Base-by-base conservation (phyloP, 1,140 invertebrate genomes). In the Trigoniulus corallinus region DNA sequence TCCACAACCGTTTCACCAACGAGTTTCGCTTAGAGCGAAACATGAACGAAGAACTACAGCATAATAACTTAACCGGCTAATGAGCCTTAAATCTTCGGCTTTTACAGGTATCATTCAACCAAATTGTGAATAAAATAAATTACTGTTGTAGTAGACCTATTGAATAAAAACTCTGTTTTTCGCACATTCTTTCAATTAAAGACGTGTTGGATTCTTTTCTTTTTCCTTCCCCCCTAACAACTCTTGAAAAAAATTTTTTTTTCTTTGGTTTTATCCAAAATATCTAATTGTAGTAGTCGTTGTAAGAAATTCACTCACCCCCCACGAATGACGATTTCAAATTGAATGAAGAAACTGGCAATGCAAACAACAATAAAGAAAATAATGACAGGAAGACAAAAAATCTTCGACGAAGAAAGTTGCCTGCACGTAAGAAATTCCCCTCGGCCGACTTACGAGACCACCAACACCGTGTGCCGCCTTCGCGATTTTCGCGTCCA, bases 1-100 rank as follows among this genome's bases (percentile, higher is more conserved):
- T 78, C 68, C 75, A 73, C 67, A 81, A 69, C 62, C 76, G 75
- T 68, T 72, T 78, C 72, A 73, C 74, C 63, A 79, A 69, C 58
- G 69, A 65, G 61, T 69, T 73, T 64, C 77, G 72, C 68, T 71
- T 77, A 68, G 73, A 76, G 63, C 77, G 75, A 70, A 80, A 81
- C 79, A 81, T 81, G 73, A 77, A 81, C 74, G 74, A 74, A 63
- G 72, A 75, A 69, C 70, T 34, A 34, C 29, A 34, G 29, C 29
- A 34, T 34, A 34, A 69, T 34, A 34, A 34, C 29, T 34, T 15
- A 7, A 7, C 29, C 29, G 29, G 7, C 29, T 34, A 15, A 34
- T 15, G 29, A 34, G 7, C 7, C 7, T 34, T 7, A 34, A 34
- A 15, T 7, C 29, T 7, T 7, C 29, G 29, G 7, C 29, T 34